Conservation (phyloP, 2,113 vertebrate genomes). For the Colius striatus region DNA sequence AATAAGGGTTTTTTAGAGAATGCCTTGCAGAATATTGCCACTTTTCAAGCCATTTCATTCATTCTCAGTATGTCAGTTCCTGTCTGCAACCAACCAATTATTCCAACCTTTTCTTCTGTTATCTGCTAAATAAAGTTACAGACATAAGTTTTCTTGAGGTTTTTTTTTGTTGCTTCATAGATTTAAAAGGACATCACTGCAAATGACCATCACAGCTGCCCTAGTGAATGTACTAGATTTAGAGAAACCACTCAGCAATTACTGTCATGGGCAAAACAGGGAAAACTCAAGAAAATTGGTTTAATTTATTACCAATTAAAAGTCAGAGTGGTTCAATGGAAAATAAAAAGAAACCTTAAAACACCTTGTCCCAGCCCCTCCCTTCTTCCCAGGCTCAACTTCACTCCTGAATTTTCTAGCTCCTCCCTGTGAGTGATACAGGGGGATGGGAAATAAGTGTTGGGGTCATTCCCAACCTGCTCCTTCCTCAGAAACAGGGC, state of each 20-base stretch:
- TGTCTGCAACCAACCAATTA: not conserved
- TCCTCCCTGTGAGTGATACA: rapidly evolving
- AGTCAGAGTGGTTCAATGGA: not conserved
- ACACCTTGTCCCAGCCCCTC: not conserved
- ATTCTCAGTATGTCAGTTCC: not conserved
- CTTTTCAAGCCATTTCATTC: not conserved
- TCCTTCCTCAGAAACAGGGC: not conserved
- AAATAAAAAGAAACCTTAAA: not conserved
- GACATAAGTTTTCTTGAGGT: not conserved
- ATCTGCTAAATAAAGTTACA: not conserved
- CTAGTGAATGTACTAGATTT: not conserved
- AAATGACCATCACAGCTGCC: not conserved
- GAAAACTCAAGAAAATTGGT: not conserved
- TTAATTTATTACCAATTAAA: not conserved
- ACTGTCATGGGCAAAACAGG: not conserved
- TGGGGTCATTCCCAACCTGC: rapidly evolving
- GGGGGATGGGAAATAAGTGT: not conserved
- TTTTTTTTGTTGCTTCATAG: not conserved
- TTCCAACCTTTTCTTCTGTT: not conserved
- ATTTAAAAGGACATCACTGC: not conserved
- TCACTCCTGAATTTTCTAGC: not conserved
- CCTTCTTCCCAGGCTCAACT: not conserved
- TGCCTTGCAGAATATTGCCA: not conserved
- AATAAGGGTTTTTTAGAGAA: not conserved
- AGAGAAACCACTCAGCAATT: not conserved